These are phyloP conservation scores for Lipotes vexillifer DNA, from an alignment of 2,113 vertebrate species.

Conservation along the genomic window DNA sequence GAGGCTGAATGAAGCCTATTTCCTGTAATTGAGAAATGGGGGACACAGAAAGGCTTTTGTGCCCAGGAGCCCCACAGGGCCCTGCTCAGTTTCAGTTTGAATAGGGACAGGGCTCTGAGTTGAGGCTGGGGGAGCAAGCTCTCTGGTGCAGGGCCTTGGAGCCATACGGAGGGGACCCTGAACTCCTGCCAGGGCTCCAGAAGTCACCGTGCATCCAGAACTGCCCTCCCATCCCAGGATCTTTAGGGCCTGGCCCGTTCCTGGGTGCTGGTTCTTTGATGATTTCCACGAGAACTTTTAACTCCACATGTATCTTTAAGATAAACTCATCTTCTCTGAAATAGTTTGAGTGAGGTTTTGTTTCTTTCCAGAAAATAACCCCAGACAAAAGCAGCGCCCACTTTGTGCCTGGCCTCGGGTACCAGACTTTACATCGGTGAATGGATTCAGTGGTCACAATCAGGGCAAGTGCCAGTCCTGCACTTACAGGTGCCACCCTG, in stretches of 20 bases:
- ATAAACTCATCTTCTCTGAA: background rate
- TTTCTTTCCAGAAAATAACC: background rate
- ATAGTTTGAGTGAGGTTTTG: background rate
- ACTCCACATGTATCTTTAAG: background rate
- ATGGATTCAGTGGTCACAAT: background rate
- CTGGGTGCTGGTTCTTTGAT: background rate
- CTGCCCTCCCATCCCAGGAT: too few relatives aligned
- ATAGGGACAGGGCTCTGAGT: background rate
- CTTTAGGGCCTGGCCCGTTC: background rate
- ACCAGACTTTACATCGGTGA: background rate
- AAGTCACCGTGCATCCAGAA: too few relatives aligned
- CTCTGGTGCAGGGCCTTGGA: too few relatives aligned
- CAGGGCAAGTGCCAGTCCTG: rapidly evolving
- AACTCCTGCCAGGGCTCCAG: background rate
- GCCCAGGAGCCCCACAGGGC: background rate
- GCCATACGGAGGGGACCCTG: background rate
- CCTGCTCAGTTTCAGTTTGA: background rate
- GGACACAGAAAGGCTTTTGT: background rate
- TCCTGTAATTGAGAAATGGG: background rate
- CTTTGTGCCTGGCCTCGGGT: background rate
- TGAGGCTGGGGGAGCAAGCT: background rate
- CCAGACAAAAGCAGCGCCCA: background rate
- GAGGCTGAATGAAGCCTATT: background rate
- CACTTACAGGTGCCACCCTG: rapidly evolving
- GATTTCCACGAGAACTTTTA: background rate